Evolutionary conservation across 2,888 invertebrate species (phyloP).

Genomic region (Lamellibrachia columna): DNA sequence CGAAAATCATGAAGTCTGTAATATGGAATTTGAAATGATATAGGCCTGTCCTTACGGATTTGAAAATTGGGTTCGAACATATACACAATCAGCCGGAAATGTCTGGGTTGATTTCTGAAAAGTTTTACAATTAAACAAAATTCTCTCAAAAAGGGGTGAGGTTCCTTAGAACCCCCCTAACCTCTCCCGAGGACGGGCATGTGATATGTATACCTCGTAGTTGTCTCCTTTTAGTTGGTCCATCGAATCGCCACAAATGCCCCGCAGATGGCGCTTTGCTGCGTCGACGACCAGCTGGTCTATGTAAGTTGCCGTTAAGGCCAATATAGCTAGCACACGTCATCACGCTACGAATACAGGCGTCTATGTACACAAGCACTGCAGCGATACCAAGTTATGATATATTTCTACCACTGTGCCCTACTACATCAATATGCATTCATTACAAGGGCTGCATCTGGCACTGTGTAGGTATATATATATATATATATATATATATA

Average conservation of each 20-base stretch:
- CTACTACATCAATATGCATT: neutral
- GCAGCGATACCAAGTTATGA: neutral
- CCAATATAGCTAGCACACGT: constrained; percentile 22
- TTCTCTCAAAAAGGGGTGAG: too few relatives aligned
- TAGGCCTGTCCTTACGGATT: too few relatives aligned
- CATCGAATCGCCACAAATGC: constrained; percentile 87
- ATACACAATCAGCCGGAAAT: neutral
- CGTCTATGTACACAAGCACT: neutral
- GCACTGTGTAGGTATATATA: too few relatives aligned
- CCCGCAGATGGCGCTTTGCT: constrained; percentile 83
- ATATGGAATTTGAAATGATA: neutral
- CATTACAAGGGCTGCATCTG: neutral
- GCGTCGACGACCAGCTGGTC: constrained; percentile 77
- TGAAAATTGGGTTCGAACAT: too few relatives aligned
- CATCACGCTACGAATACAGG: neutral
- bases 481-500: too few relatives aligned
- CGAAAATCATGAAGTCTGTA: neutral
- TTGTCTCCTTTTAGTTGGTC: constrained; percentile 81
- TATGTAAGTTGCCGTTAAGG: constrained; percentile 8
- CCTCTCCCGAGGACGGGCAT: neutral
- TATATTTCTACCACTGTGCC: neutral
- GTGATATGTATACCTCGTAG: constrained; percentile 77
- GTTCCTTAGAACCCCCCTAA: neutral
- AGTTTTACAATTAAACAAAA: too few relatives aligned
- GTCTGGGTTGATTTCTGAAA: too few relatives aligned